A percentile compares a stretch with the other conserved stretches of the same genome.
Conservation (phyloP, 2,888 invertebrate genomes). For the Villa cingulata region DNA sequence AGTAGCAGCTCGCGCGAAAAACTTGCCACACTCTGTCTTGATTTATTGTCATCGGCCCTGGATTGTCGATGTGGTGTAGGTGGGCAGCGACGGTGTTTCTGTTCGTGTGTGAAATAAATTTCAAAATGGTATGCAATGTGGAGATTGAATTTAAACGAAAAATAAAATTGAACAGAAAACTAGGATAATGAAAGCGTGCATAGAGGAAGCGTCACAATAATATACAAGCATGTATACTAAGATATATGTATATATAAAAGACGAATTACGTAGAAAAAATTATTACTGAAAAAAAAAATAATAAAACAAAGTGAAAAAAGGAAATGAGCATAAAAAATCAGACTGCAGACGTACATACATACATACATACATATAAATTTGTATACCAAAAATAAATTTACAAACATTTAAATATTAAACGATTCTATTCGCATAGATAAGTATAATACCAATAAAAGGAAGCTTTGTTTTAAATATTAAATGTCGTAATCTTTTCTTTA, state of each 20-base stretch:
- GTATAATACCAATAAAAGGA: too few species aligned
- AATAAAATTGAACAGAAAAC: not conserved
- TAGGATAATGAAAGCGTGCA: not conserved
- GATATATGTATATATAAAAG: too few species aligned
- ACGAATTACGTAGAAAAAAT: conserved; percentile 8
- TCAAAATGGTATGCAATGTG: conserved; percentile 20
- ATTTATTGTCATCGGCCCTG: conserved; percentile 19
- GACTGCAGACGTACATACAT: not conserved
- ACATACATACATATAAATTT: not conserved
- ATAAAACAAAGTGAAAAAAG: not conserved
- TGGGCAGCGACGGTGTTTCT: too few species aligned
- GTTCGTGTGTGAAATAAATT: conserved; percentile 21
- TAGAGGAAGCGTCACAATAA: not conserved
- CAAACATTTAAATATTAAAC: too few species aligned
- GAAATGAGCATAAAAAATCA: not conserved
- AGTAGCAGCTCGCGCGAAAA: conserved; percentile 21
- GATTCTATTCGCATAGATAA: too few species aligned
- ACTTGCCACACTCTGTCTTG: conserved; percentile 19
- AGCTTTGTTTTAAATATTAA: too few species aligned
- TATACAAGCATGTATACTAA: too few species aligned
- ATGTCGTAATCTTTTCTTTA: not conserved
- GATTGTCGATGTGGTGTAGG: too few species aligned
- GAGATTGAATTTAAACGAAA: conserved; percentile 14
- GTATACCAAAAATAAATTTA: too few species aligned
- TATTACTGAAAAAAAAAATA: conserved; percentile 1